Evolutionary conservation across 2,113 vertebrate species (phyloP), one percentile per base, ranked within the genome.

Genomic region (Lates calcarifer): DNA sequence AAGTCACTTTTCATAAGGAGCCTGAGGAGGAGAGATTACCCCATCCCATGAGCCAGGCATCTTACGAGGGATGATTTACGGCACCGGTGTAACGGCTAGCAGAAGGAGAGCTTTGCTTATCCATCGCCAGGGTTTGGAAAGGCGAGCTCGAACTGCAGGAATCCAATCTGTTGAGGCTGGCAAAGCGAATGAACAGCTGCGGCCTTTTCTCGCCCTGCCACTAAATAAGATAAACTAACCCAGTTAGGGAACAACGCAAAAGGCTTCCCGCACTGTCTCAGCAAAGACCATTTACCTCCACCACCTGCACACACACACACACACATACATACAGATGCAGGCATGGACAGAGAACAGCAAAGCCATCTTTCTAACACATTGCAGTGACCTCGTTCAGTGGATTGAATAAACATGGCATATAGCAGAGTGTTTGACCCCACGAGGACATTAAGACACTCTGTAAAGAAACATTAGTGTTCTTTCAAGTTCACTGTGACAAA

Each of bases 201-300:
- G 85, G 85, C 89, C 78, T 83, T 82, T 88, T 89, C 88, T 84
- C 60, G 75, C 84, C 87, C 88, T 55, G 53, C 61, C 60, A 53
- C 90, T 93, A 93, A 94, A 94, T 82, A 91, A 92, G 91, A 93
- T 87, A 77, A 91, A 93, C 81, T 90, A 84, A 84, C 60, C 53
- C 62, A 82, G 85, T 90, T 91, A 91, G 83, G 75, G 84, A 78
- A 77, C 83, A 71, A 77, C 41, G 76, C 72, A 75, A 71, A 79
- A 84, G 83, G 80, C 86, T 81, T 87, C 85, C 90, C 51, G 61
- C 75, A 14, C 70, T 47, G 82, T 81, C 86, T 73, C 43, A 0
- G 63, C 13, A 68, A 39, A 20, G 71, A 73, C 68, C 86, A 29
- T 87, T 84, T 76, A 82, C 81, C 74, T 79, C 15, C 79, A 57